These are phyloP conservation scores for Microcebus murinus DNA, from an alignment of 2,113 vertebrate genomes.

Conservation along the genomic window DNA sequence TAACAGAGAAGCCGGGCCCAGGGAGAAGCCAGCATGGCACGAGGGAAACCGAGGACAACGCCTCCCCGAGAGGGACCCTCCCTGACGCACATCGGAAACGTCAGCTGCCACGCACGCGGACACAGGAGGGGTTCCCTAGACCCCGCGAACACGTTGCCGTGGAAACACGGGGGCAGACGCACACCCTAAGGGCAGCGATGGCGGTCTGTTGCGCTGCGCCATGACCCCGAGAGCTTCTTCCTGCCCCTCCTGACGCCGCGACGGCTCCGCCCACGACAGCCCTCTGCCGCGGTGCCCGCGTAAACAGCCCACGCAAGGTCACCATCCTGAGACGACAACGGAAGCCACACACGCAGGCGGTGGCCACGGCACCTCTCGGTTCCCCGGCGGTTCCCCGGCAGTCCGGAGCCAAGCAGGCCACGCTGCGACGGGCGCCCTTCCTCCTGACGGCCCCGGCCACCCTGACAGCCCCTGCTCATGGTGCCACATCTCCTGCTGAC, in stretches of 20 bases:
- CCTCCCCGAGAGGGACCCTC: neutral
- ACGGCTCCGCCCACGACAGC: conserved; percentile 42
- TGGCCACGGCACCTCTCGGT: neutral
- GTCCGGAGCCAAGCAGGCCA: neutral
- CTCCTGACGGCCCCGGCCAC: too few species aligned
- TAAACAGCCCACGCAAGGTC: neutral
- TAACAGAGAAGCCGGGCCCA: neutral
- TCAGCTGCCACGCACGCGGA: neutral
- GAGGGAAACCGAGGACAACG: neutral
- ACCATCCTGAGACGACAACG: conserved; percentile 62
- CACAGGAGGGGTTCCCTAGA: neutral
- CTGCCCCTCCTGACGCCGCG: conserved; percentile 39
- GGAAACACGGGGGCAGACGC: neutral
- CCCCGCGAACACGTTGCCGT: neutral
- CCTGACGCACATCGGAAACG: neutral
- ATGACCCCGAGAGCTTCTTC: conserved; percentile 13
- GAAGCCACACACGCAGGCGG: neutral
- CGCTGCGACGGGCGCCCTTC: accelerated
- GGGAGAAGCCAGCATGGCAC: neutral
- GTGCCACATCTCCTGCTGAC: neutral
- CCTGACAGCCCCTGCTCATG: neutral
- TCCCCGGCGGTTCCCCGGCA: neutral
- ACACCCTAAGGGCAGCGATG: conserved; percentile 23
- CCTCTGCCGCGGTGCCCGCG: neutral
- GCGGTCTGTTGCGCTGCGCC: conserved; percentile 37